A percentile compares a stretch with the other conserved stretches of the same genome.
phyloP scores from a whole-genome alignment of 2,113 vertebrate genomes.

The Xyrauchen texanus region DNA sequence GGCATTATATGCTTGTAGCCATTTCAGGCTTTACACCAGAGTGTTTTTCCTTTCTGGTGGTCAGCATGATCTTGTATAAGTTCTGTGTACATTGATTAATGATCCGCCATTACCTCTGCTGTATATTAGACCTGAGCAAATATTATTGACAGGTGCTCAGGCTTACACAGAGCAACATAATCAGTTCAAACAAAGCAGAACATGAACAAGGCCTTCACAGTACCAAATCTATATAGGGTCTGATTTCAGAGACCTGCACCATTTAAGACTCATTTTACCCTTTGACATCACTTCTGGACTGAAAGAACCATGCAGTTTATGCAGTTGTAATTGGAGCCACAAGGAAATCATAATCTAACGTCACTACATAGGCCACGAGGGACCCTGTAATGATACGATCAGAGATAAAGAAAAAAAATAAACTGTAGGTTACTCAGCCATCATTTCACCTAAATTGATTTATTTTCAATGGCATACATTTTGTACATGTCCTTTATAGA shows the following conservation, averaged over 20 bases:
- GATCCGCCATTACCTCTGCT: slow-evolving; percentile 61
- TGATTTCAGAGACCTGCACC: neutral
- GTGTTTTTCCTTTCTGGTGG: slow-evolving; percentile 29
- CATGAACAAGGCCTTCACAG: neutral
- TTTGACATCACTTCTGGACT: neutral
- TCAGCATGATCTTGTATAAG: slow-evolving; percentile 50
- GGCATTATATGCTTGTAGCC: slow-evolving; percentile 8
- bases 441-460: no score
- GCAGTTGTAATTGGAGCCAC: neutral
- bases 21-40: neutral
- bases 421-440: no score
- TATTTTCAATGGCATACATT: no score
- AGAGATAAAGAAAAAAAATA: no score
- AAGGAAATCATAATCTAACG: neutral
- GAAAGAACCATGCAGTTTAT: neutral
- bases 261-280: neutral
- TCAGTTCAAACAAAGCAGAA: slow-evolving; percentile 29
- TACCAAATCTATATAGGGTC: neutral
- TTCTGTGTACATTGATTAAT: slow-evolving; percentile 60
- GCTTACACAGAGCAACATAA: slow-evolving; percentile 25
- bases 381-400: no score
- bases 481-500: no score
- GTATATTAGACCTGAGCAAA: slow-evolving; percentile 58
- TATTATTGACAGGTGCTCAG: slow-evolving; percentile 63
- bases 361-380: no score